A percentile compares a stretch with the other conserved stretches of the same genome.
These are phyloP conservation scores for Formica aserva DNA, from an alignment of 2,888 invertebrate species.

Conservation along the genomic window DNA sequence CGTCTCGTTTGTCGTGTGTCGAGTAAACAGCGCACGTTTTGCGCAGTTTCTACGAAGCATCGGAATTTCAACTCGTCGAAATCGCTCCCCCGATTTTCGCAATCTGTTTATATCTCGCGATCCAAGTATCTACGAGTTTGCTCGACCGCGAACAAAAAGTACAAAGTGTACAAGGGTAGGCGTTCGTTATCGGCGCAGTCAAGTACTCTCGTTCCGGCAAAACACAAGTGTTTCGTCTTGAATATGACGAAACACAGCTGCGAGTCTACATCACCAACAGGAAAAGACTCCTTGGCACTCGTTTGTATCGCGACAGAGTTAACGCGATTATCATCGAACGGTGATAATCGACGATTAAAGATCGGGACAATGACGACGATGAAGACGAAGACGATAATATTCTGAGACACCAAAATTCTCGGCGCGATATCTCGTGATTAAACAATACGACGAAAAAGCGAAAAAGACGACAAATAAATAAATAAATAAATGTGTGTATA, in stretches of 20 bases:
- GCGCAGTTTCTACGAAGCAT: neutral
- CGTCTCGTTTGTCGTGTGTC: neutral
- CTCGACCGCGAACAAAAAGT: neutral
- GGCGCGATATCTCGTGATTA: neutral
- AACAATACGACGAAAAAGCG: neutral
- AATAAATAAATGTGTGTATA: neutral
- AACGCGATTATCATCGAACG: neutral
- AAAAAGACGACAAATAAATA: neutral
- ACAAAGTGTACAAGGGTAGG: neutral
- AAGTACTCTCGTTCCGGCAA: neutral
- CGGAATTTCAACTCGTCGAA: constrained; percentile 4
- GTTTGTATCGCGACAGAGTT: neutral
- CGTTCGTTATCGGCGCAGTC: neutral
- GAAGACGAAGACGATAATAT: neutral
- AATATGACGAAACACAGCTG: neutral
- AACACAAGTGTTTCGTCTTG: constrained; percentile 11
- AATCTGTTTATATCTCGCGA: constrained; percentile 12
- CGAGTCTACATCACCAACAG: constrained; percentile 30
- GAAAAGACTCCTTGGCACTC: constrained; percentile 29
- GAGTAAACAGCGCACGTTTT: constrained; percentile 10
- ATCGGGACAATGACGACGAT: neutral
- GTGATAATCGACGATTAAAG: neutral
- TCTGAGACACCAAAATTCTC: neutral
- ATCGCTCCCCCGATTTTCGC: neutral
- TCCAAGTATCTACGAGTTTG: neutral